phyloP scores from a whole-genome alignment of 2,888 invertebrate species.

The Lamellibrachia satsuma region DNA sequence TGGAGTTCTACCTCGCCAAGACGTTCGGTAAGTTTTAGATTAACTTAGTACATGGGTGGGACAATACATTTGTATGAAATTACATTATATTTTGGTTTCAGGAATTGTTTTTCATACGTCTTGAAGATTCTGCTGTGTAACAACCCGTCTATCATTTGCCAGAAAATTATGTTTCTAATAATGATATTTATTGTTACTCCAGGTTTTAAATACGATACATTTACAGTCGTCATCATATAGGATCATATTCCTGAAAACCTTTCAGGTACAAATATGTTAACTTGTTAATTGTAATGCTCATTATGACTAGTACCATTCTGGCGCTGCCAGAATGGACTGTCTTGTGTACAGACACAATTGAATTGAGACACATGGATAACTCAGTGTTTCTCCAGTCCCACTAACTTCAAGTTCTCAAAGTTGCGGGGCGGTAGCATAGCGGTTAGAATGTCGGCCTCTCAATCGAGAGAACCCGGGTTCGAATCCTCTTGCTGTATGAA shows the following conservation, averaged over 20 bases:
- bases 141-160: neutral
- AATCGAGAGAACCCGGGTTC: too few relatives aligned
- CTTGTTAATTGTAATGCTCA: too few relatives aligned
- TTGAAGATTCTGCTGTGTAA: neutral
- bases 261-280: too few relatives aligned
- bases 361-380: neutral
- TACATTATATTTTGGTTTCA: neutral
- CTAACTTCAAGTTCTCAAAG: neutral
- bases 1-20: slow-evolving; percentile 6
- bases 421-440: neutral
- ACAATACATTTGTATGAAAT: neutral
- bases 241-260: too few relatives aligned
- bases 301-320: too few relatives aligned
- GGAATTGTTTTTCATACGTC: neutral
- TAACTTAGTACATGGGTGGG: neutral
- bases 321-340: neutral
- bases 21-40: neutral
- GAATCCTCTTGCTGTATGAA: too few relatives aligned
- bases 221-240: too few relatives aligned
- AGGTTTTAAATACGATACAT: too few relatives aligned
- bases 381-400: neutral
- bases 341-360: too few relatives aligned
- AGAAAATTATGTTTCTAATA: neutral
- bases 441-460: too few relatives aligned
- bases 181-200: neutral